phyloP scores from a whole-genome alignment of 2,113 vertebrate species.

The Agelaius tricolor region DNA sequence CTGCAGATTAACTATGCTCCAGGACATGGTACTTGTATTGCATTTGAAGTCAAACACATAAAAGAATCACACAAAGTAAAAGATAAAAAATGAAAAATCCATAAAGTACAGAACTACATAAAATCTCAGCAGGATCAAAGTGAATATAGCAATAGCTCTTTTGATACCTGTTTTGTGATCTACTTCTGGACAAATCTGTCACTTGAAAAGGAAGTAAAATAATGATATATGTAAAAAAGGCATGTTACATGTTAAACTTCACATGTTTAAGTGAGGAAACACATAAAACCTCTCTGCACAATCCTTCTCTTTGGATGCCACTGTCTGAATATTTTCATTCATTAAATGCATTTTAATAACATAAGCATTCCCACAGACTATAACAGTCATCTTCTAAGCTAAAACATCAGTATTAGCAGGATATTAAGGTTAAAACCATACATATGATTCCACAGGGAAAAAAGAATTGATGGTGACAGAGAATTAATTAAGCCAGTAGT shows the following conservation, averaged over 20 bases:
- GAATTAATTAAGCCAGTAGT: neutral
- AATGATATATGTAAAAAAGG: neutral
- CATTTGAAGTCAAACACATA: neutral
- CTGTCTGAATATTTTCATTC: neutral
- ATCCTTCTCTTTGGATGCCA: neutral
- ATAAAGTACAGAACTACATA: neutral
- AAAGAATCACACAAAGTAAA: neutral
- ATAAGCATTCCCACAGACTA: neutral
- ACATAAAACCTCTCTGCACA: neutral
- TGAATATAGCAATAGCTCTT: neutral
- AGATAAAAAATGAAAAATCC: neutral
- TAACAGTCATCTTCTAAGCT: neutral
- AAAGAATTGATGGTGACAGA: neutral
- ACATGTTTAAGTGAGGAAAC: neutral
- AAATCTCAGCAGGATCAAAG: neutral
- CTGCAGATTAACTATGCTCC: neutral
- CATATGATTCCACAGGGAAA: neutral
- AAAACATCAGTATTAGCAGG: neutral
- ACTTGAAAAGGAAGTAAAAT: neutral
- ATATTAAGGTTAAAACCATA: neutral
- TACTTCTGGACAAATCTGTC: neutral
- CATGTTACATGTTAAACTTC: neutral
- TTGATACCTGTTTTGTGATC: neutral
- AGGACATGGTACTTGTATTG: neutral
- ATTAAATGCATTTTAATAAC: neutral